A percentile compares a stretch with the other conserved stretches of the same genome.
Conservation (phyloP, 2,797 vertebrate genomes). For the Micromesistius poutassou region DNA sequence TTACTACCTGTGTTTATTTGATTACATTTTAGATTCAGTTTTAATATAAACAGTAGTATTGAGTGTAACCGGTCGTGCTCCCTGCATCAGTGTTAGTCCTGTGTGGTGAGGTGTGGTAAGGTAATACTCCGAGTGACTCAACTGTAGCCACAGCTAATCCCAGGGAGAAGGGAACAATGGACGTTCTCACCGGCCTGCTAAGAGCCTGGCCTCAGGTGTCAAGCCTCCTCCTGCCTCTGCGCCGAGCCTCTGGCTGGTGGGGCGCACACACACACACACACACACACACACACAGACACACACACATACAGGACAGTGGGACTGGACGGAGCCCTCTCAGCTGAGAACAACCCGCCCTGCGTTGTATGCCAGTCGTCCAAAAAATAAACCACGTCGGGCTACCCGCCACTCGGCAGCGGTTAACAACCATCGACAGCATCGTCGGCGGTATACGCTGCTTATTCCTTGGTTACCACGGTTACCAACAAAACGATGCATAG, state of each 20-base stretch:
- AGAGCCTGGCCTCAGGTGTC: conserved; percentile 51
- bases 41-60: not conserved
- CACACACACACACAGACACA: not conserved
- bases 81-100: not conserved
- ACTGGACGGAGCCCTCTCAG: conserved; percentile 3
- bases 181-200: conserved; percentile 60
- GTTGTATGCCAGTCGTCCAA: not conserved
- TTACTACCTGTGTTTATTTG: too few species aligned
- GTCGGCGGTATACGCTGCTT: too few species aligned
- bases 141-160: conserved; percentile 60
- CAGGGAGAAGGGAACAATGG: conserved; percentile 42
- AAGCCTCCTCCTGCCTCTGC: conserved; percentile 40
- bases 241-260: conserved; percentile 23
- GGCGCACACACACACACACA: too few species aligned
- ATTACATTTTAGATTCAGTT: not conserved
- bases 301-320: conserved; percentile 13
- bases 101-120: not conserved
- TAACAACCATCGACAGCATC: too few species aligned
- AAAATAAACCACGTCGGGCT: too few species aligned
- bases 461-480: too few species aligned
- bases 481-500: not conserved
- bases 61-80: conserved; percentile 6
- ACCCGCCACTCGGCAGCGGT: too few species aligned
- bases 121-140: conserved; percentile 21
- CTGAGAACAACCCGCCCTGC: too few species aligned